Conservation (phyloP, 2,113 vertebrate species). For the Oceanodroma tethys region DNA sequence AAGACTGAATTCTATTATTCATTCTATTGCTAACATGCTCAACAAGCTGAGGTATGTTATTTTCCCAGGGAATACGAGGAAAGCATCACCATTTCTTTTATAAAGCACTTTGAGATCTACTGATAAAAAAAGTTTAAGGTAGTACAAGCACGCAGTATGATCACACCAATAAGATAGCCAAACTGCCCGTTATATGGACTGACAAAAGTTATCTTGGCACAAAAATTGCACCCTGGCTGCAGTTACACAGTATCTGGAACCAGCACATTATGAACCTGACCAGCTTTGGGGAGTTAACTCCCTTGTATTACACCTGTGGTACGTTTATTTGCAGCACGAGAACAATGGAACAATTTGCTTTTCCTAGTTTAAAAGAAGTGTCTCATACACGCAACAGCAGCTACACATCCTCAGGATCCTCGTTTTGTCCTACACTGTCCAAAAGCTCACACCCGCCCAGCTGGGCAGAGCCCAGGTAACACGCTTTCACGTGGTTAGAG, state of each 20-base stretch:
- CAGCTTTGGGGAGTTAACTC: not conserved
- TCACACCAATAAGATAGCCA: not conserved
- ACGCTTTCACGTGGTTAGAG: constrained; percentile 73
- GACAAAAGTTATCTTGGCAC: not conserved
- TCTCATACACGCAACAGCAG: not conserved
- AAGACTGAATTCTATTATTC: not conserved
- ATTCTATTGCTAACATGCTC: not conserved
- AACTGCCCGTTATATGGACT: not conserved
- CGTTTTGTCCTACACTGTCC: not conserved
- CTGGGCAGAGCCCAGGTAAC: constrained; percentile 67
- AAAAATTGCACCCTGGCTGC: not conserved
- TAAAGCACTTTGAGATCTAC: constrained; percentile 65
- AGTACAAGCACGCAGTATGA: not conserved
- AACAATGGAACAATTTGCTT: not conserved
- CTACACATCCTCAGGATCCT: not conserved
- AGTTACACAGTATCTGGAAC: not conserved
- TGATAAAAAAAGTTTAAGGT: not conserved
- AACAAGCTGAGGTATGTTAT: not conserved
- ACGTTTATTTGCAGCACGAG: not conserved
- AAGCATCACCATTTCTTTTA: constrained; percentile 26
- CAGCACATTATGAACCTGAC: not conserved
- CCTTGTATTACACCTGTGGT: not conserved
- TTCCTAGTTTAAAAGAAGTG: not conserved
- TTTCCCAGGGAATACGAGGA: not conserved
- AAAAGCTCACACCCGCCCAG: not conserved